Conservation (phyloP, 2,113 vertebrate species). For the Craseonycteris thonglongyai region DNA sequence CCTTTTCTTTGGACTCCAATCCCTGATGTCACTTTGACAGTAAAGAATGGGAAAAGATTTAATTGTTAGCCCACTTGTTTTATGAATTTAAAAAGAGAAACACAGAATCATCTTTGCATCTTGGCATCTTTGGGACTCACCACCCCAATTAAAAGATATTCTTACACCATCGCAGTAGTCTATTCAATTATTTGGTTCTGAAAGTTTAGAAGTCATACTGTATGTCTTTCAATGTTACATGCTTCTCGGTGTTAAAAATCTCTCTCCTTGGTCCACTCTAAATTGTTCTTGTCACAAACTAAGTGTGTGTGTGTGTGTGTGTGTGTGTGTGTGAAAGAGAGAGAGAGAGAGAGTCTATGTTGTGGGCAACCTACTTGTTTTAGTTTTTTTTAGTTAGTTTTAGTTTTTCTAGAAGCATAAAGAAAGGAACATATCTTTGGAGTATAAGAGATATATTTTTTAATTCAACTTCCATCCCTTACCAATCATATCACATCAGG, state of each 20-base stretch:
- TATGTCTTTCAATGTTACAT: background rate
- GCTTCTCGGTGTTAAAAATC: background rate
- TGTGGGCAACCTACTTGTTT: background rate
- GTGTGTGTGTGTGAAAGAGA: background rate
- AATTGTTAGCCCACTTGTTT: rapidly evolving
- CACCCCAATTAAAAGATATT: background rate
- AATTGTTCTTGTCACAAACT: background rate
- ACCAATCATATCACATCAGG: background rate
- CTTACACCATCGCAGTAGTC: background rate
- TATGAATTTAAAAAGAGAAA: background rate
- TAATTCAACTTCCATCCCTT: background rate
- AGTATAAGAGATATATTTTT: background rate
- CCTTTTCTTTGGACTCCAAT: background rate
- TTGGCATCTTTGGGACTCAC: background rate
- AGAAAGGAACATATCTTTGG: background rate
- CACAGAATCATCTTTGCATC: background rate
- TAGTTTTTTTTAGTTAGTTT: background rate
- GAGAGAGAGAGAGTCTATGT: background rate
- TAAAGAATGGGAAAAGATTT: background rate
- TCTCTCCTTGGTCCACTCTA: background rate
- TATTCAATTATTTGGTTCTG: background rate
- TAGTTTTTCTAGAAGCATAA: background rate
- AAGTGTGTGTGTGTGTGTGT: background rate
- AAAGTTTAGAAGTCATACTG: background rate
- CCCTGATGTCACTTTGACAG: background rate